Percentiles rank a stretch among this genome's conserved stretches.
Conservation (phyloP, 2,113 vertebrate genomes). For the Cynopterus brachyotis region DNA sequence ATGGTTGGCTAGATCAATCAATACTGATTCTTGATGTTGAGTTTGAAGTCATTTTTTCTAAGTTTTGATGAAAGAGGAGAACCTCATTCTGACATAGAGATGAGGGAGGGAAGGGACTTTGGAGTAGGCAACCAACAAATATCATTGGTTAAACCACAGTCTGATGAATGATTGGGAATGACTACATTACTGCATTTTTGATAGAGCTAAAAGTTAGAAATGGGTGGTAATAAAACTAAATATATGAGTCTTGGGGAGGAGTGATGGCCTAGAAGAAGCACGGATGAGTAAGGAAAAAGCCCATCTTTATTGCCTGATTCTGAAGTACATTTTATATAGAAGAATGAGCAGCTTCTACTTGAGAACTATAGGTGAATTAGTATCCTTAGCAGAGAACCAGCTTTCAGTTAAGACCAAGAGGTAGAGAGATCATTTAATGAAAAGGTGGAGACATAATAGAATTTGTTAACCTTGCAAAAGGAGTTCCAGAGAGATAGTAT, state of each 20-base stretch:
- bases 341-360: not conserved
- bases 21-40: not conserved
- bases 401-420: not conserved
- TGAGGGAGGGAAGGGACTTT: not conserved
- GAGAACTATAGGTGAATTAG: not conserved
- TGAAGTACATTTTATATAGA: not conserved
- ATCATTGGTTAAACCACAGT: not conserved
- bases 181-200: not conserved
- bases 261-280: not conserved
- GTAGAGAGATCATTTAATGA: not conserved
- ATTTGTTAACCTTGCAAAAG: not conserved
- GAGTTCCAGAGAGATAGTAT: not conserved
- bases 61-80: constrained; percentile 26
- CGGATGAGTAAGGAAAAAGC: not conserved
- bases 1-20: not conserved
- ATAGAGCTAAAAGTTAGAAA: not conserved
- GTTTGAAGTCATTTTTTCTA: not conserved
- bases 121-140: not conserved
- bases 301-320: not conserved
- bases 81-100: not conserved
- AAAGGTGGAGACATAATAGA: not conserved
- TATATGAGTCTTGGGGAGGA: not conserved
- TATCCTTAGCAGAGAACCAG: not conserved
- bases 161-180: not conserved
- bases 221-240: not conserved